Evolutionary conservation across 2,113 vertebrate genomes (phyloP).

Genomic region (Nyctibius bracteatus): DNA sequence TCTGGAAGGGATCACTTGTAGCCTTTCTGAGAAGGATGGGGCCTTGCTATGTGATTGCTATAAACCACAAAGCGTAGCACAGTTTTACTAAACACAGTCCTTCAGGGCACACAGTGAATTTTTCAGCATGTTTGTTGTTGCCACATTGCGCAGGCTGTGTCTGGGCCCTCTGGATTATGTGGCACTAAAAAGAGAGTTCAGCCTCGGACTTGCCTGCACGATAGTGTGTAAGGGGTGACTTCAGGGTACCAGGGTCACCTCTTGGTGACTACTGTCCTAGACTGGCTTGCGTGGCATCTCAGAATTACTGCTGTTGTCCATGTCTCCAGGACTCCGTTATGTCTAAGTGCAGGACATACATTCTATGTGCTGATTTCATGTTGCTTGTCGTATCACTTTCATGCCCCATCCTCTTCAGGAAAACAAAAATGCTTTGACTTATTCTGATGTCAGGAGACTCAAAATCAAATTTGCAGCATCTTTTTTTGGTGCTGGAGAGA

Average conservation of each 20-base stretch:
- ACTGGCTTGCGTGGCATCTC: background rate
- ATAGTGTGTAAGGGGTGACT: background rate
- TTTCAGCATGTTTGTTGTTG: background rate
- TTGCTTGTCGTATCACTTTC: background rate
- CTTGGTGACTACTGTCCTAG: background rate
- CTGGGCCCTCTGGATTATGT: background rate
- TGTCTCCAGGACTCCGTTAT: background rate
- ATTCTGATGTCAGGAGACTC: background rate
- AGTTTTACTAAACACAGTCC: background rate
- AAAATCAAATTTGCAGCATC: background rate
- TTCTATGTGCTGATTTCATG: background rate
- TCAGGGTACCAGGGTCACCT: background rate
- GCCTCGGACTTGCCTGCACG: background rate
- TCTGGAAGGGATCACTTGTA: background rate
- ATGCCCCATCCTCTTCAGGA: background rate
- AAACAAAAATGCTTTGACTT: background rate
- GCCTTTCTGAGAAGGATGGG: background rate
- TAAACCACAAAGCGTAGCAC: background rate
- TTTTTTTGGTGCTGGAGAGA: background rate
- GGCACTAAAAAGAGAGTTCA: background rate
- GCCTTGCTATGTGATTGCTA: background rate
- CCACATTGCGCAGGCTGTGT: background rate
- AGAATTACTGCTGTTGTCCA: background rate
- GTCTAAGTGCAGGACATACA: background rate
- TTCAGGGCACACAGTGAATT: background rate